Conservation (phyloP, 2,797 vertebrate species). For the Pelochelys cantorii region DNA sequence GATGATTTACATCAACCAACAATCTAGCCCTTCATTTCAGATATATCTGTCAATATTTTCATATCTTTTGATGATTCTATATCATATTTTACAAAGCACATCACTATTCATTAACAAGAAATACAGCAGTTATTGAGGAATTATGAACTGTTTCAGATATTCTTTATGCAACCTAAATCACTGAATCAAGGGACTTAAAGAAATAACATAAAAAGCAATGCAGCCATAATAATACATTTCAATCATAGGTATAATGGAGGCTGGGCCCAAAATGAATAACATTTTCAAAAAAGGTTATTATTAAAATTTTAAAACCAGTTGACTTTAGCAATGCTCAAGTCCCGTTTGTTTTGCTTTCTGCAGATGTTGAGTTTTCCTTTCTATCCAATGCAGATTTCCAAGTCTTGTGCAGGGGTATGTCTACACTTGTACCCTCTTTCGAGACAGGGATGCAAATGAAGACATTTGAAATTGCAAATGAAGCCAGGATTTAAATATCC, state of each 20-base stretch:
- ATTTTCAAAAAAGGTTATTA: constrained; percentile 47
- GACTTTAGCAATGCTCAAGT: not conserved
- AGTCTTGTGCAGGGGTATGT: not conserved
- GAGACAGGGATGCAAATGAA: too few species aligned
- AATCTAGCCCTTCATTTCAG: constrained; percentile 16
- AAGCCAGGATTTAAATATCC: too few species aligned
- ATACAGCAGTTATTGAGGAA: constrained; percentile 40
- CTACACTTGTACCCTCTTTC: too few species aligned
- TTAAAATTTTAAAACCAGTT: constrained; percentile 20
- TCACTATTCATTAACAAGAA: not conserved
- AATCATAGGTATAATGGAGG: constrained; percentile 3
- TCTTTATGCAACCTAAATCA: constrained; percentile 38
- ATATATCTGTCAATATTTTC: not conserved
- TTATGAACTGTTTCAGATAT: constrained; percentile 40
- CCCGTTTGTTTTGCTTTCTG: not conserved
- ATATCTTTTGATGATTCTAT: constrained; percentile 5
- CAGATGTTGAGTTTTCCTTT: constrained; percentile 14
- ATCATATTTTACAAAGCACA: not conserved
- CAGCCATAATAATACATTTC: constrained; percentile 12
- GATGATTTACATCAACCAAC: not conserved
- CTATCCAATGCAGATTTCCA: not conserved
- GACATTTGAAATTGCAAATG: too few species aligned
- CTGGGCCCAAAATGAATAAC: constrained; percentile 13
- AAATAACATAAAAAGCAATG: constrained; percentile 47
- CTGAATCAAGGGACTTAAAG: constrained; percentile 35